A percentile compares a stretch with the other conserved stretches of the same genome.
Evolutionary conservation across 2,797 vertebrate genomes (phyloP).

Genomic region (Liparis tanakae): DNA sequence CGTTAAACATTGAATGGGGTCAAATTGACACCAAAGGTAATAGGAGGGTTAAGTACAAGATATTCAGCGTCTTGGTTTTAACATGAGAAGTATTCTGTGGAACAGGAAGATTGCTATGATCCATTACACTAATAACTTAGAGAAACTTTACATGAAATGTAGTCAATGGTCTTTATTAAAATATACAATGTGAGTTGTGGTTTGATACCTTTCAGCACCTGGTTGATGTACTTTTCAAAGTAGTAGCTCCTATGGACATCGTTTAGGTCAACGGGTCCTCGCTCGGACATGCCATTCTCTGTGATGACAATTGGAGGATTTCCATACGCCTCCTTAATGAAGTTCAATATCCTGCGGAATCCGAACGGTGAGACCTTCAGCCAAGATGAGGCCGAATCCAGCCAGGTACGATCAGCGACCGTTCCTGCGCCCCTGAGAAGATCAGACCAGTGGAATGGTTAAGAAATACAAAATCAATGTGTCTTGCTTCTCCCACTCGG

Average conservation of each 20-base stretch:
- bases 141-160: not conserved
- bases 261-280: conserved; percentile 81
- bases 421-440: conserved; percentile 85
- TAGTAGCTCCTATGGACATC: conserved; percentile 87
- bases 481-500: not conserved
- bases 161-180: not conserved
- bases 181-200: not conserved
- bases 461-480: no score
- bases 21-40: no score
- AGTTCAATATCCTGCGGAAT: conserved; percentile 90
- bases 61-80: not conserved
- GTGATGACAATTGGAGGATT: conserved; percentile 91
- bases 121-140: not conserved
- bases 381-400: conserved; percentile 90
- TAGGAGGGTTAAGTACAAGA: not conserved
- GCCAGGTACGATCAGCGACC: conserved; percentile 87
- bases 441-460: not conserved
- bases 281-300: conserved; percentile 93
- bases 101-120: not conserved
- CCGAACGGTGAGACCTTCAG: conserved; percentile 92
- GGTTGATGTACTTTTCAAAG: conserved; percentile 89
- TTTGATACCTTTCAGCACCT: conserved; percentile 91
- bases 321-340: conserved; percentile 92
- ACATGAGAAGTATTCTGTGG: not conserved
- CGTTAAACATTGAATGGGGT: no score